Conservation (phyloP, 2,113 vertebrate species). For the Hydropotes inermis region DNA sequence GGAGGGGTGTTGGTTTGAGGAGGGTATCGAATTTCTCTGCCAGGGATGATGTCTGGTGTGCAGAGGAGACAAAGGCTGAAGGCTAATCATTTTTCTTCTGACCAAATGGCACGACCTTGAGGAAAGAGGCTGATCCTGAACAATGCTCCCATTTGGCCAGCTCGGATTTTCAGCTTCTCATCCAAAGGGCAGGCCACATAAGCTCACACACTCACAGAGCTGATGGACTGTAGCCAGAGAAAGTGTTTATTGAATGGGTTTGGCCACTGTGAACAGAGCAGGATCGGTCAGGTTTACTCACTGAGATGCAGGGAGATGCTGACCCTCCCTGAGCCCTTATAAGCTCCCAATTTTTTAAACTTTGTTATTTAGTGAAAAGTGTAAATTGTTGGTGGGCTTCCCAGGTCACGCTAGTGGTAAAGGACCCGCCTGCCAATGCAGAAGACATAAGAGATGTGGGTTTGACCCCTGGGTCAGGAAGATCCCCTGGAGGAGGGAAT, state of each 20-base stretch:
- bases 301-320: neutral
- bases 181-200: accelerated
- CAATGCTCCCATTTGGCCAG: accelerated
- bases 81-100: neutral
- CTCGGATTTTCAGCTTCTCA: neutral
- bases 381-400: neutral
- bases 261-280: neutral
- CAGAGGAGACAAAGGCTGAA: neutral
- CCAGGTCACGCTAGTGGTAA: too few species aligned
- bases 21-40: neutral
- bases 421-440: too few species aligned
- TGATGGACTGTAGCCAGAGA: neutral
- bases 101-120: too few species aligned
- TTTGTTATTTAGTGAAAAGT: neutral
- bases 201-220: too few species aligned
- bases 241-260: too few species aligned
- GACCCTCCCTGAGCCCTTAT: neutral
- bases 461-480: too few species aligned
- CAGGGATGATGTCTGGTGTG: neutral
- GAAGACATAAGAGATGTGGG: too few species aligned
- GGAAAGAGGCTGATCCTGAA: too few species aligned
- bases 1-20: neutral
- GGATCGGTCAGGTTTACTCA: too few species aligned
- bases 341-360: neutral
- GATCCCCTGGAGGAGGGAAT: too few species aligned